A percentile compares a stretch with the other conserved stretches of the same genome.
phyloP scores from a whole-genome alignment of 1,140 invertebrate species.

The Nebria ingens region DNA sequence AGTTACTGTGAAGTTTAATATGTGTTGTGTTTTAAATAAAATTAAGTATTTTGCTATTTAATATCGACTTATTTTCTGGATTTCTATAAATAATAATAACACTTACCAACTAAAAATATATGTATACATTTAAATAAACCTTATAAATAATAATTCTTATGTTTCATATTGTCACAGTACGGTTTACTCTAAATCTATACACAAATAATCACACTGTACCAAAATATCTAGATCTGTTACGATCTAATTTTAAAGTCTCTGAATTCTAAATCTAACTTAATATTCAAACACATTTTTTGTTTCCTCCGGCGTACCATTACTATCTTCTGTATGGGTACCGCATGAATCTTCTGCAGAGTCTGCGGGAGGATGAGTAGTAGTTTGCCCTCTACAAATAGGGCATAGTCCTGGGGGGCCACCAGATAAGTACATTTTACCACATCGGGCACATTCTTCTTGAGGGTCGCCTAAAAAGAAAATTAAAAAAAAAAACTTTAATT shows the following conservation, averaged over 20 bases:
- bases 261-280: not conserved
- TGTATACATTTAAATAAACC: conserved; percentile 1
- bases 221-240: not conserved
- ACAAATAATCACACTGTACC: conserved; percentile 2
- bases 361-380: conserved; percentile 10
- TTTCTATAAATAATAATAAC: not conserved
- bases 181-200: conserved; percentile 1
- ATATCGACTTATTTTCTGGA: not conserved
- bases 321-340: conserved; percentile 23
- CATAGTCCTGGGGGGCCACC: conserved; percentile 16
- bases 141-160: conserved; percentile 2
- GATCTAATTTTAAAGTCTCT: not conserved
- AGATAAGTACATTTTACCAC: conserved; percentile 31
- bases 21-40: too few species aligned
- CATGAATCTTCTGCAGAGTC: conserved; percentile 23
- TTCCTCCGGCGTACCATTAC: conserved; percentile 18
- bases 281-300: conserved; percentile 1
- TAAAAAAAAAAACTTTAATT: conserved; percentile 10
- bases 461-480: conserved; percentile 31
- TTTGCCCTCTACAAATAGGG: conserved; percentile 16
- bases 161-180: conserved; percentile 1
- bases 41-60: too few species aligned
- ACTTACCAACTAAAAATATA: not conserved
- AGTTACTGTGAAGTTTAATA: too few species aligned
- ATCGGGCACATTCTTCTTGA: conserved; percentile 35